Conservation (phyloP, 2,797 vertebrate species). For the Anguilla pacifica region DNA sequence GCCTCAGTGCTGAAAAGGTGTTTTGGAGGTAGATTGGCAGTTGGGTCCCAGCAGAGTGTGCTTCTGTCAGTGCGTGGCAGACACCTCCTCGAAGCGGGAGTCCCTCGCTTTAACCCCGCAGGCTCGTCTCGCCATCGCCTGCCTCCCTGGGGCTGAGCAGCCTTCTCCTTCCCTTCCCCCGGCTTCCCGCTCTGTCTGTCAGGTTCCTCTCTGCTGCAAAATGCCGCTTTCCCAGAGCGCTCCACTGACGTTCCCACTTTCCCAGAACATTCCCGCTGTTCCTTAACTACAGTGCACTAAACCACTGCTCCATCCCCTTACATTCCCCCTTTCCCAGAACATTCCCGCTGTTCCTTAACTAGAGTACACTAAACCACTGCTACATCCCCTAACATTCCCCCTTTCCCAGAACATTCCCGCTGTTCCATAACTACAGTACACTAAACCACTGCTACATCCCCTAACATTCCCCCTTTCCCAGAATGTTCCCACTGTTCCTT, state of each 20-base stretch:
- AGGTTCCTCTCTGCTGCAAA: background rate
- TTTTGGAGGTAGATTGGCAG: conserved; percentile 35
- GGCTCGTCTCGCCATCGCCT: conserved; percentile 7
- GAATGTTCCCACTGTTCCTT: no score
- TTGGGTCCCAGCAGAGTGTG: conserved; percentile 37
- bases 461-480: no score
- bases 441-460: conserved; percentile 1
- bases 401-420: background rate
- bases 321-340: background rate
- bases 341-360: background rate
- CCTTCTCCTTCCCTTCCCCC: background rate
- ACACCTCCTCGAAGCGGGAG: conserved; percentile 20
- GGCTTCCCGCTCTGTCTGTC: background rate
- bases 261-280: background rate
- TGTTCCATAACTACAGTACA: background rate
- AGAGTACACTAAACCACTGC: background rate
- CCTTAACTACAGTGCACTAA: background rate
- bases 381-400: conserved; percentile 23
- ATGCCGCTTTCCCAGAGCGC: background rate
- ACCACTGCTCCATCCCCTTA: background rate
- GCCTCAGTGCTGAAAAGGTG: background rate
- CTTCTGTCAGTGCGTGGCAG: conserved; percentile 36
- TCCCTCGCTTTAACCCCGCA: conserved; percentile 22
- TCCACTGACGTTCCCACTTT: background rate
- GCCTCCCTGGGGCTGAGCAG: background rate